These are phyloP conservation scores for Baccha elongata DNA, from an alignment of 2,888 invertebrate species.

Conservation along the genomic window DNA sequence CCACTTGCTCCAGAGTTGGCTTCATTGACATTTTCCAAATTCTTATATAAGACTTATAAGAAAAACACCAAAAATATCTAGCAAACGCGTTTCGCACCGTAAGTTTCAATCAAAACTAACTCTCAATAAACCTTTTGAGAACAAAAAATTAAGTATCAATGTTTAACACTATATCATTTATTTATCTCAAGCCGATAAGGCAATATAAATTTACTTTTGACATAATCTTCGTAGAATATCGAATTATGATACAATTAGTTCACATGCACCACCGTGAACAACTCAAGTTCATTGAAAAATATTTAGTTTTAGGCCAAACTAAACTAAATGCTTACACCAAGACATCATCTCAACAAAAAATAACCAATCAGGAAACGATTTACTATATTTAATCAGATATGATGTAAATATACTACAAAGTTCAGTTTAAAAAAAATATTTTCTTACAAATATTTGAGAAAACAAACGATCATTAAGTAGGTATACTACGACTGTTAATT, in stretches of 20 bases:
- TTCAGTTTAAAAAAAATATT: conserved; percentile 7
- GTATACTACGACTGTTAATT: not conserved
- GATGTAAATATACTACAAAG: conserved; percentile 20
- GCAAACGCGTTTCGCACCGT: not conserved
- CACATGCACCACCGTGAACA: conserved; percentile 12
- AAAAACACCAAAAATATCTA: not conserved
- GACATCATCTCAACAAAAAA: no score
- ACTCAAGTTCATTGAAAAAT: conserved; percentile 23
- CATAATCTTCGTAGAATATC: conserved; percentile 49
- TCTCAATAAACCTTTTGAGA: not conserved
- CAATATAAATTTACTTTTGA: conserved; percentile 24
- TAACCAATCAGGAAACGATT: no score
- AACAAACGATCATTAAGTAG: conserved; percentile 20
- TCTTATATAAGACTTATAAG: not conserved
- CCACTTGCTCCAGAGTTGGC: conserved; percentile 78
- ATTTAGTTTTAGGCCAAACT: conserved; percentile 23
- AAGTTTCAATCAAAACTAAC: not conserved
- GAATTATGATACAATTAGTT: conserved; percentile 40
- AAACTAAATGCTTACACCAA: no score
- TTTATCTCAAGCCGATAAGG: conserved; percentile 54
- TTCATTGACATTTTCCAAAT: conserved; percentile 50
- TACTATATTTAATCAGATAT: conserved; percentile 1
- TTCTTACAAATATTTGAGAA: conserved; percentile 33
- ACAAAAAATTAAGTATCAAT: conserved; percentile 11
- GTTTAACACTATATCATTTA: conserved; percentile 10